Evolutionary conservation across 2,797 vertebrate genomes (phyloP), one percentile per base, ranked within the genome.

Genomic region (Lepilemur ruficaudatus): DNA sequence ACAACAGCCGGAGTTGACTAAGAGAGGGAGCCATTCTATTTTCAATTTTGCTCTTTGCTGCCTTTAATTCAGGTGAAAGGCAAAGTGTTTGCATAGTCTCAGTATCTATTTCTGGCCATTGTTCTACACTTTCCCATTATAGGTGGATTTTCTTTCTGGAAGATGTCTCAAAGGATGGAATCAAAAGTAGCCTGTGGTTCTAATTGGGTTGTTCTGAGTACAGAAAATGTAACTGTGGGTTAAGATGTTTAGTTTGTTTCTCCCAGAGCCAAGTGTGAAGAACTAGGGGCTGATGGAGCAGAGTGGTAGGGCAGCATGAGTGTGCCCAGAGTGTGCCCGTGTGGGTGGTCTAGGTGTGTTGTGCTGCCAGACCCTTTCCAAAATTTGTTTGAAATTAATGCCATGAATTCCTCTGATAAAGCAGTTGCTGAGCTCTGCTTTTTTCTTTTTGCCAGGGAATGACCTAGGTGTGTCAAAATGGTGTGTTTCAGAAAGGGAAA

Each of bases 381-480:
- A 57, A 57, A 57, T 25, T 57, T 76, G 57, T 75, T 93, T 88
- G 81, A 92, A 94, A 95, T 46, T 81, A 95, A 92, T 90, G 89
- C 85, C 87, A 28, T 20, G 85, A 90, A 38, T 95, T 93, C 73
- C 70, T 97, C 61, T 78, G 52, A 94, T 78, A 65, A 78, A 95
- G 57, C 55, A 72, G 52, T 92, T 93, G 93, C 70, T 89, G 73
- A 96, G 43, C 89, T 93, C 10, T 76, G 69, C 65, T n/a, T n/a
- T 50, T 76, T 76, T 52, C 48, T 76, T 78, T 78, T 65, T 73
- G 52, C 35, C 65, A 88, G 80, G 95, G 80, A 96, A 92, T 96
- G 95, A 94, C 87, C 78, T 73, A 50, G 35, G 55, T 91, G 20
- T 96, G 55, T 90, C 92, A 91, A 79, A 95, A 96, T 25, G 61